Conservation (phyloP, 1,140 invertebrate species). For the Drosophila kurseongensis region DNA sequence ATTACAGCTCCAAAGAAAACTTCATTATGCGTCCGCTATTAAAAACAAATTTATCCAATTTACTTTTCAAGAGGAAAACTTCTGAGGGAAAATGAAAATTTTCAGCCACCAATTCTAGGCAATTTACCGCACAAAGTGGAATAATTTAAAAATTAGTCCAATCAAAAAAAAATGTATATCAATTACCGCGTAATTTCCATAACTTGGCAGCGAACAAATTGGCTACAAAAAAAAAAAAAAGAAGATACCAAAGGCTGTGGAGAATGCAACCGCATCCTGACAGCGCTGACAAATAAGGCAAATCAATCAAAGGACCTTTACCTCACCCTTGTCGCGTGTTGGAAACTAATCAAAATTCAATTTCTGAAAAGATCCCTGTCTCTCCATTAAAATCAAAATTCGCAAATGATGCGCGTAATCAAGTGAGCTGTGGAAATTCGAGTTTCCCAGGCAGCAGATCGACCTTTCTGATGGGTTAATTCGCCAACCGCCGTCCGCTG, state of each 20-base stretch:
- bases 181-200: constrained; percentile 61
- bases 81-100: constrained; percentile 4
- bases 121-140: constrained; percentile 34
- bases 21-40: constrained; percentile 33
- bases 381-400: constrained; percentile 79
- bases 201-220: constrained; percentile 46
- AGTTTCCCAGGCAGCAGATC: constrained; percentile 64
- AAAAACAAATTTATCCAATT: constrained; percentile 44
- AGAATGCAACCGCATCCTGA: constrained; percentile 37
- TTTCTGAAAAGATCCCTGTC: constrained; percentile 38
- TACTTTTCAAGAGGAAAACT: constrained; percentile 21
- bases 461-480: constrained; percentile 48
- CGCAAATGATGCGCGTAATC: constrained; percentile 83
- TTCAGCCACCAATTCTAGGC: constrained; percentile 20
- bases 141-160: constrained; percentile 38
- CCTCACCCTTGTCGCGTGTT: constrained; percentile 31
- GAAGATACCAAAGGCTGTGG: constrained; percentile 5
- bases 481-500: constrained; percentile 39
- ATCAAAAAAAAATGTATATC: constrained; percentile 23
- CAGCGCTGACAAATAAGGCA: constrained; percentile 71
- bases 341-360: constrained; percentile 79
- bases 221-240: constrained; percentile 4
- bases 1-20: constrained; percentile 20
- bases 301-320: constrained; percentile 69
- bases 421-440: constrained; percentile 38